Evolutionary conservation across 64 coral and sea anemone species (phyloP).

Genomic region (Porites australiensis): DNA sequence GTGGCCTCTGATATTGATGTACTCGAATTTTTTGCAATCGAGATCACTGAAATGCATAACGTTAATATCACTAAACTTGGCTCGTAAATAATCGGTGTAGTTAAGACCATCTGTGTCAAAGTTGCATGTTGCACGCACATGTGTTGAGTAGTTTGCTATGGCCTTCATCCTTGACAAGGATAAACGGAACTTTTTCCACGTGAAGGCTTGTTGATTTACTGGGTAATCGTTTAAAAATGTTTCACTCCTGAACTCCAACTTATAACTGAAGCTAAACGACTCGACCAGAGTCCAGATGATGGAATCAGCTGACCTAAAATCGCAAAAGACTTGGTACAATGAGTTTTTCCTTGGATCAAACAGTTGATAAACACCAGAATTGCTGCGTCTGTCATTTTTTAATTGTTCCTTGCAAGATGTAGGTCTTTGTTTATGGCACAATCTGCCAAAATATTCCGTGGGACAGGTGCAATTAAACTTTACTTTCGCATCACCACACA

Average conservation of each 20-base stretch:
- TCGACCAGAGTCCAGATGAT: constrained; percentile 75
- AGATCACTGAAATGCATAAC: background rate
- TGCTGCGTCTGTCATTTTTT: background rate
- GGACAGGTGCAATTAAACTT: constrained; percentile 75
- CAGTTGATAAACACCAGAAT: background rate
- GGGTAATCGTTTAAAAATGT: constrained; percentile 38
- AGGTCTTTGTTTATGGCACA: constrained; percentile 27
- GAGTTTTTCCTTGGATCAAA: background rate
- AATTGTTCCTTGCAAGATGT: constrained; percentile 46
- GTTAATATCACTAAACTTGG: constrained; percentile 32
- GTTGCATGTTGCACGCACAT: constrained; percentile 77
- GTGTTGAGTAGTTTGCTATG: constrained; percentile 30
- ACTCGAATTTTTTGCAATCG: constrained; percentile 25
- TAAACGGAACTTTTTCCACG: constrained; percentile 69
- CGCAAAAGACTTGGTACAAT: constrained; percentile 29
- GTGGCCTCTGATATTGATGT: constrained; percentile 55
- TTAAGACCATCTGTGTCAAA: constrained; percentile 50
- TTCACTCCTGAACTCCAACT: background rate
- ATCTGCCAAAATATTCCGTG: constrained; percentile 12
- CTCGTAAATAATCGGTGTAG: constrained; percentile 65
- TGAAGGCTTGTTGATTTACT: constrained; percentile 29
- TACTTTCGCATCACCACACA: constrained; percentile 30
- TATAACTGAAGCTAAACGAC: constrained; percentile 60
- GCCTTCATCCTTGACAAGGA: constrained; percentile 30
- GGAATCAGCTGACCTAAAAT: constrained; percentile 48